Evolutionary conservation across 2,888 invertebrate species (phyloP), one percentile per base, ranked within the genome.

Genomic region (Drymonia ruficornis): DNA sequence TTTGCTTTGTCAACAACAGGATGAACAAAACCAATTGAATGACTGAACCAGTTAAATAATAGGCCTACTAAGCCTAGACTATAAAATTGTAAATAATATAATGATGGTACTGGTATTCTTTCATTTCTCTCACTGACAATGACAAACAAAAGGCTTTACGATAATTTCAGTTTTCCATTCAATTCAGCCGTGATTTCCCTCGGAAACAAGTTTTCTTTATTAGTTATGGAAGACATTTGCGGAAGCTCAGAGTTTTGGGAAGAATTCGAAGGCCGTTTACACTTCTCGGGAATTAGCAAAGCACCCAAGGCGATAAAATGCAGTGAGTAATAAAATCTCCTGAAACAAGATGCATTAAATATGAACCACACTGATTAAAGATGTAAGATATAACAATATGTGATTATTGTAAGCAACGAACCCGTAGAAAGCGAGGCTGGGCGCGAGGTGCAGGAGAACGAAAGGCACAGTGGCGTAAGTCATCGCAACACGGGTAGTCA

Each of bases 381-480:
- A 1, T 31, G 7, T 8, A 31, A 31, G 12, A 31, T 11, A 11
- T 31, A 9, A 31, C 11, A 23, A 23, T 23, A 1, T 23, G 23
- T 23, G 23, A 23, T 36, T 15, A 16, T 9, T 16, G 11, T 3
- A 28, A 15, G 15, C 34, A 52, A 91, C 95, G 94, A 93, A 98
- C 98, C 95, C 95, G 86, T 96, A 97, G 72, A 98, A 91, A 54
- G 94, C 93, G 53, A 97, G 87, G 74, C 96, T 95, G 36, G 97
- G 95, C 83, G 94, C 93, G 70, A 98, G 95, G 80, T 98, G 97
- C 75, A 99, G 94, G 61, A 99, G 91, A 59, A 99, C 95, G 89
- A 99, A 99, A 66, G 98, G 97, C 84, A 98, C 97, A 45, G 98
- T 97, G 52, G 97, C 94, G 83, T 99, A 99, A 34, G 97, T 96